phyloP scores from a whole-genome alignment of 2,113 vertebrate genomes.

The Lanius ludovicianus region DNA sequence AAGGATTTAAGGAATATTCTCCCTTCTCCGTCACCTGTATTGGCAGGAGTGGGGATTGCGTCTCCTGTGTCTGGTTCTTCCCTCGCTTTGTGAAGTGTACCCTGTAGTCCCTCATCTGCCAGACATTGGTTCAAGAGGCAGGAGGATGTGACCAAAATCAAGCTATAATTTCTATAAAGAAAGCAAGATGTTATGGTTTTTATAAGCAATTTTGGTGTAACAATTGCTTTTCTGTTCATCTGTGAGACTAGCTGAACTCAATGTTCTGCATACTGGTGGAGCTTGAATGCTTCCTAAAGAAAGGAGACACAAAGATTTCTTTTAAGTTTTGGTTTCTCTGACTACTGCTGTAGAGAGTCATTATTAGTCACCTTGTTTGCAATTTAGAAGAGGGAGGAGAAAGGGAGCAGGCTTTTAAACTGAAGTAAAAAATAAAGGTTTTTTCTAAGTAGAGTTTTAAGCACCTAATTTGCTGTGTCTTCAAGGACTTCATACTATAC shows the following conservation, averaged over 20 bases:
- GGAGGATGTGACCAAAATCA: not conserved
- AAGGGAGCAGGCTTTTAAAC: not conserved
- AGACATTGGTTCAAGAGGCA: not conserved
- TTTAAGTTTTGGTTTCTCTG: not conserved
- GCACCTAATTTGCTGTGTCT: not conserved
- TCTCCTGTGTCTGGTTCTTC: not conserved
- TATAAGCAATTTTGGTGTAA: not conserved
- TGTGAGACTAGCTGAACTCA: not conserved
- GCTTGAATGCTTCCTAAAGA: not conserved
- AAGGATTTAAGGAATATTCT: not conserved
- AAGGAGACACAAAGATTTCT: not conserved
- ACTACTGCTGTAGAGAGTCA: not conserved
- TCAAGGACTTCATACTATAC: not conserved
- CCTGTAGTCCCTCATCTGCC: not conserved
- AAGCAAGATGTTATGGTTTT: not conserved
- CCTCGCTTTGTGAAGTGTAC: rapidly evolving
- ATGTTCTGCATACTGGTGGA: not conserved
- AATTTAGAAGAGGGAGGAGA: not conserved
- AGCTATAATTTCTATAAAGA: not conserved
- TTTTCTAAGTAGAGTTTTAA: not conserved
- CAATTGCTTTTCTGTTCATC: not conserved
- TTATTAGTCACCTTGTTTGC: not conserved
- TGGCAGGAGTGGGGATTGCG: not conserved
- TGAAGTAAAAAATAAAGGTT: not conserved
- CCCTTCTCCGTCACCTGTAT: not conserved